These are phyloP conservation scores for Hipparchia sbordonii DNA, from an alignment of 2,888 invertebrate species.

Conservation along the genomic window DNA sequence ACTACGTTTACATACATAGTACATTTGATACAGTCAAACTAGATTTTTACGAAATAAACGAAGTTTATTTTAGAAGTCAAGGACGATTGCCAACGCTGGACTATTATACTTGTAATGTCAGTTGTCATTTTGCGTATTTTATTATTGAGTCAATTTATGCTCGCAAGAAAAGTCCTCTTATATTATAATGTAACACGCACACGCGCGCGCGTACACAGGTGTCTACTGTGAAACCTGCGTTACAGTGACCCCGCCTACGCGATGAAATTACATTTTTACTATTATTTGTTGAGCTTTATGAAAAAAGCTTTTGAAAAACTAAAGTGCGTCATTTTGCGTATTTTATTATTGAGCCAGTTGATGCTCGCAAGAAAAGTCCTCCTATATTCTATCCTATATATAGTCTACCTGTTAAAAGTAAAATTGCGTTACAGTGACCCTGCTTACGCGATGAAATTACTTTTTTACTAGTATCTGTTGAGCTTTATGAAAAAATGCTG, in stretches of 20 bases:
- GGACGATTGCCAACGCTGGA: conserved; percentile 53
- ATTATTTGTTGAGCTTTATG: no score
- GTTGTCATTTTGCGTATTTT: conserved; percentile 47
- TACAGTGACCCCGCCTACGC: conserved; percentile 27
- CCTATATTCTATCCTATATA: no score
- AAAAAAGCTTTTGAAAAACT: no score
- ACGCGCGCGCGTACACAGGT: neutral
- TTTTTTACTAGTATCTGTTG: conserved; percentile 13
- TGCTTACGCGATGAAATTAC: no score
- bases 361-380: no score
- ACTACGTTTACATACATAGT: conserved; percentile 41
- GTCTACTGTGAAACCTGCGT: conserved; percentile 34
- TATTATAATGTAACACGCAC: neutral
- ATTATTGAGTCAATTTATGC: conserved; percentile 41
- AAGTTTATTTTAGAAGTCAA: conserved; percentile 72
- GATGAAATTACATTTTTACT: conserved; percentile 13
- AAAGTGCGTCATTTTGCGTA: no score
- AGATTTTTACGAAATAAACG: conserved; percentile 50
- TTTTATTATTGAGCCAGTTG: no score
- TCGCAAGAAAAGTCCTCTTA: conserved; percentile 41
- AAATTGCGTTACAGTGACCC: no score
- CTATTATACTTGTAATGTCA: conserved; percentile 31
- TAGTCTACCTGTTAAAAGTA: no score
- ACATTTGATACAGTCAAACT: conserved; percentile 41
- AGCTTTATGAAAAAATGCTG: conserved; percentile 20